phyloP scores from a whole-genome alignment of 1,140 invertebrate species.

The Oncopodura yosiiana region DNA sequence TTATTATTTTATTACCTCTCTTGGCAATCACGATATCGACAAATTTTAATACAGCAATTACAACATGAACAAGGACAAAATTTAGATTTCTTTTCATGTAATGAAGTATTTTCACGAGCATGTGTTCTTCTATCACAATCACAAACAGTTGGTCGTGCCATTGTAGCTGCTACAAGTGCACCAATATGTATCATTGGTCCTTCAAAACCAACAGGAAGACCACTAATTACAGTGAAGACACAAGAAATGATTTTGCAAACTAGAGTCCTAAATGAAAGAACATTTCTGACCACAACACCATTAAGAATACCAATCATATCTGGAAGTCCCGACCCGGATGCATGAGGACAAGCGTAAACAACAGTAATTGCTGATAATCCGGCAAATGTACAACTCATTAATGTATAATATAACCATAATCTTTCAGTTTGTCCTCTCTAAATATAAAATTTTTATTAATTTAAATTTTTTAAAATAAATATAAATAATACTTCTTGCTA shows the following conservation, averaged over 20 bases:
- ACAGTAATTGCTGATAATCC: slow-evolving; percentile 31
- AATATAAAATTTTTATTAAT: not conserved
- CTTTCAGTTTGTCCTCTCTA: slow-evolving; percentile 15
- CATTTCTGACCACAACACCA: slow-evolving; percentile 39
- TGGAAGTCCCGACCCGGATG: slow-evolving; percentile 43
- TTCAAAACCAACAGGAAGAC: slow-evolving; percentile 44
- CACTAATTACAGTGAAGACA: slow-evolving; percentile 41
- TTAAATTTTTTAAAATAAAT: not conserved
- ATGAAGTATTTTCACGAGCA: not conserved
- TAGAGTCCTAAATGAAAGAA: slow-evolving; percentile 41
- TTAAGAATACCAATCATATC: slow-evolving; percentile 44
- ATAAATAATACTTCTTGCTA: too few species aligned
- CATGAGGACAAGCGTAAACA: slow-evolving; percentile 41
- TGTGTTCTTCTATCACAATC: not conserved
- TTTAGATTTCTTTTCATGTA: not conserved
- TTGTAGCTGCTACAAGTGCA: slow-evolving; percentile 24
- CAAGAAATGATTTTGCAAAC: slow-evolving; percentile 43
- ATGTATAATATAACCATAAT: slow-evolving; percentile 25
- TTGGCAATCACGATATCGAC: slow-evolving; percentile 41
- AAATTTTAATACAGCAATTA: slow-evolving; percentile 30
- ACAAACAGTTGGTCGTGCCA: slow-evolving; percentile 10
- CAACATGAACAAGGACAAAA: not conserved
- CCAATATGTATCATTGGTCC: slow-evolving; percentile 40
- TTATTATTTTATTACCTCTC: slow-evolving; percentile 38
- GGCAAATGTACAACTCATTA: slow-evolving; percentile 19